A percentile compares a stretch with the other conserved stretches of the same genome.
Evolutionary conservation across 2,113 vertebrate genomes (phyloP).

Genomic region (Seriola dumerili): DNA sequence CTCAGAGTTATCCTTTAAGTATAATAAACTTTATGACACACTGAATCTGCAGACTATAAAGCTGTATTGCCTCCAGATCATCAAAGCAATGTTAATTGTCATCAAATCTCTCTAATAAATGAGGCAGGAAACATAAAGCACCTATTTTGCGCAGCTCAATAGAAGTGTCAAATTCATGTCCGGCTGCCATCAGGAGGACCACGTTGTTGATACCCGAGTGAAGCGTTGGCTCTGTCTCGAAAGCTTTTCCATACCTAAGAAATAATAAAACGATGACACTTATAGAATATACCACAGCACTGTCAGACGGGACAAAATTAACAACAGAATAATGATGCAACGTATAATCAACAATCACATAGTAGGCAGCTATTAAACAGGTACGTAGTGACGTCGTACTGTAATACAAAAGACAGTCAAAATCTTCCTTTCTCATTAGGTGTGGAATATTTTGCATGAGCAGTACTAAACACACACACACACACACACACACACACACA

Average conservation of each 20-base stretch:
- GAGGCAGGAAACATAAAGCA: conserved; percentile 51
- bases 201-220: conserved; percentile 91
- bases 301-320: neutral
- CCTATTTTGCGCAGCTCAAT: conserved; percentile 90
- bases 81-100: neutral
- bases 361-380: fast-evolving
- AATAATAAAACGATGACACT: neutral
- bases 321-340: neutral
- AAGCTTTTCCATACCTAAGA: conserved; percentile 91
- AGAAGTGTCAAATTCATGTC: conserved; percentile 89
- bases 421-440: neutral
- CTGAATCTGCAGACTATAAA: neutral
- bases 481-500: neutral
- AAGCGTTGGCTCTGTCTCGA: conserved; percentile 89
- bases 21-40: neutral
- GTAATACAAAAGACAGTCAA: neutral
- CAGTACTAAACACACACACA: no score
- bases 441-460: neutral
- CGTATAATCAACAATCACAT: neutral
- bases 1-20: no score
- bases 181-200: conserved; percentile 89
- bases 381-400: neutral
- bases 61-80: neutral
- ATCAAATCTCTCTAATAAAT: neutral
- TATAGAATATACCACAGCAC: neutral